Evolutionary conservation across 2,888 invertebrate genomes (phyloP), one percentile per base, ranked within the genome.

Genomic region (Blastobasis adustella): DNA sequence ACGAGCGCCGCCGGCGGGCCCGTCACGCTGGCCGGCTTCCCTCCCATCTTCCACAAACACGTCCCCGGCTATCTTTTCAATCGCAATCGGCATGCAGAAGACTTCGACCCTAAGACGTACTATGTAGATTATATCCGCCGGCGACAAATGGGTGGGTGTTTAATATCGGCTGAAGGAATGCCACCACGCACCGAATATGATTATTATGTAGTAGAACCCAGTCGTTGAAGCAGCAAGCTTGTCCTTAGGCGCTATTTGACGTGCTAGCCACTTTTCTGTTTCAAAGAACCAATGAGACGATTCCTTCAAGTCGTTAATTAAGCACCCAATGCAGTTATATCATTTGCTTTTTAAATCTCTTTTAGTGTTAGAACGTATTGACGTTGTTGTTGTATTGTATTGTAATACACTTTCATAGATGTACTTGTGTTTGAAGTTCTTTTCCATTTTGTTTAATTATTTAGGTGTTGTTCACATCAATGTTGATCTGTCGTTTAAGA

Each of bases 101-200:
- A 87, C 76, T 76, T 84, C 79, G 76, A 70, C 62, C 79, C 80
- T 75, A 82, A 85, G 82, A 85, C 87, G 79, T 83, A 82, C 77
- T 88, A 77, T 82, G 77, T 88, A 86, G 87, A 88, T 77, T 87
- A 87, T 83, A 79, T 83, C 68, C 86, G 85, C 77, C 79, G 78
- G 76, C 76, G 87, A 80, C 82, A 86, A 69, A 76, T 85, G 83
- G 88, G 88, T 88, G 87, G 83, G 88, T 87, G 87, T 83, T 87
- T 85, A 85, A 82, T 78, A 82, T 80, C 71, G 76, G 77, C 74
- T 73, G 81, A 82, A 82, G 82, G 82, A 82, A 77, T 76, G 72
- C 67, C 62, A 51, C 47, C 48, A 52, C 68, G 79, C 82, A 82
- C 81, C 58, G 53, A 61, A 58, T n/a, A 42, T 45, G 37, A 53